A percentile compares a stretch with the other conserved stretches of the same genome.
These are phyloP conservation scores for Macrocentrus cingulum DNA, from an alignment of 1,140 invertebrate genomes.

Conservation along the genomic window DNA sequence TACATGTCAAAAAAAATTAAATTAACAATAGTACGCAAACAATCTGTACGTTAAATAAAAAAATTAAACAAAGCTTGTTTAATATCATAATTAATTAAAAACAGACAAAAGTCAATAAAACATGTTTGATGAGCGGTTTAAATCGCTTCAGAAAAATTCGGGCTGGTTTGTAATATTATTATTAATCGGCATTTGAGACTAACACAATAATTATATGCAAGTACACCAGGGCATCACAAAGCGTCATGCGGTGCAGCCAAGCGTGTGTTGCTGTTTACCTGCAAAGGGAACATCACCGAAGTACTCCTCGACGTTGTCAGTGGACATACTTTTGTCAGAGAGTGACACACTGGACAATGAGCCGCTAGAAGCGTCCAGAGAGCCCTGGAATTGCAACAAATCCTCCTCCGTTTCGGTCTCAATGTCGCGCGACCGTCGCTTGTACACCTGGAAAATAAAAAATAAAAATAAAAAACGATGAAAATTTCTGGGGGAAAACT, in stretches of 20 bases:
- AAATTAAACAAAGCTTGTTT: too few relatives aligned
- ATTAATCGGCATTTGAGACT: conserved; percentile 37
- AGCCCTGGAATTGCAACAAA: conserved; percentile 62
- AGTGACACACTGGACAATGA: conserved; percentile 69
- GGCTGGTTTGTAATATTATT: too few relatives aligned
- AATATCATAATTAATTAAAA: not conserved
- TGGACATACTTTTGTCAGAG: conserved; percentile 77
- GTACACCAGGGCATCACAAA: conserved; percentile 56
- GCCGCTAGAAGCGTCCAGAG: conserved; percentile 63
- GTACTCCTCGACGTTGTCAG: conserved; percentile 83
- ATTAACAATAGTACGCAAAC: too few relatives aligned
- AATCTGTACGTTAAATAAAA: too few relatives aligned
- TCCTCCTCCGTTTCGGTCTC: conserved; percentile 74
- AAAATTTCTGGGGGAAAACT: too few relatives aligned
- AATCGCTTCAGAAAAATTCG: too few relatives aligned
- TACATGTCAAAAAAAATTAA: too few relatives aligned
- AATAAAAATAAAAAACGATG: not conserved
- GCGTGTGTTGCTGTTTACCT: conserved; percentile 68
- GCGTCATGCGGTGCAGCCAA: conserved; percentile 62
- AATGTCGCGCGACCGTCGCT: conserved; percentile 76
- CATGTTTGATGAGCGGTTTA: too few relatives aligned
- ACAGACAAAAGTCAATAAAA: not conserved
- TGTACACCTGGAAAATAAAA: conserved; percentile 67
- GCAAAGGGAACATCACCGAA: conserved; percentile 84
- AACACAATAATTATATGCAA: conserved; percentile 56